Evolutionary conservation across 2,113 vertebrate genomes (phyloP), one percentile per base, ranked within the genome.

Genomic region (Tragelaphus strepsiceros): DNA sequence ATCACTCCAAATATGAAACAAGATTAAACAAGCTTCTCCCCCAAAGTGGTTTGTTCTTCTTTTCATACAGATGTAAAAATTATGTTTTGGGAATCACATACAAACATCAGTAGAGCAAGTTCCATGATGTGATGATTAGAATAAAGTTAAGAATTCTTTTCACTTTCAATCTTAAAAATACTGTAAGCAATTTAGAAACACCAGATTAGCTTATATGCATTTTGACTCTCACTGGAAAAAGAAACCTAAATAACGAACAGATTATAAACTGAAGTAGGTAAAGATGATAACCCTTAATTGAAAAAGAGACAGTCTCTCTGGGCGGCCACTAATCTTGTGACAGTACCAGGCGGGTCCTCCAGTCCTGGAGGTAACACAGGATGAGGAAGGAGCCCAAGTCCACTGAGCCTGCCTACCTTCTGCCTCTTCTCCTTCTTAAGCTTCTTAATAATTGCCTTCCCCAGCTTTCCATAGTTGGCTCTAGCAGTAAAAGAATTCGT

Each of bases 21-120:
- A 93, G 82, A 97, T 92, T 95, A 95, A 96, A 96, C 71, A 93
- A 93, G 54, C 58, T 59, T 96, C 71, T 58, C 54, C 24, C 58
- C 62, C 26, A 86, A 71, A 97, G 49, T 93, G 51, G n/a, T 84
- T 97, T 90, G 91, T 84, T 94, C 89, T 97, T 97, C 30, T 54
- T 96, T 98, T 94, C 81, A 91, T 56, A 91, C 39, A 91, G 89
- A 94, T 81, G 30, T 97, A 93, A 97, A 98, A 97, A 54, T 46
- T 43, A 49, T 61, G 61, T 53, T 54, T 10, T 35, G 71, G 83
- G 87, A 96, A 22, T 87, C 64, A 19, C 21, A 89, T 46, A 81
- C 46, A 90, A 59, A 97, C 82, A 62, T 90, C 62, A 96, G n/a
- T 82, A 87, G 4, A 92, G 56, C 74, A 82, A 77, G 32, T 85